These are phyloP conservation scores for Spicauda simplicius DNA, from an alignment of 2,888 invertebrate genomes.

Conservation along the genomic window DNA sequence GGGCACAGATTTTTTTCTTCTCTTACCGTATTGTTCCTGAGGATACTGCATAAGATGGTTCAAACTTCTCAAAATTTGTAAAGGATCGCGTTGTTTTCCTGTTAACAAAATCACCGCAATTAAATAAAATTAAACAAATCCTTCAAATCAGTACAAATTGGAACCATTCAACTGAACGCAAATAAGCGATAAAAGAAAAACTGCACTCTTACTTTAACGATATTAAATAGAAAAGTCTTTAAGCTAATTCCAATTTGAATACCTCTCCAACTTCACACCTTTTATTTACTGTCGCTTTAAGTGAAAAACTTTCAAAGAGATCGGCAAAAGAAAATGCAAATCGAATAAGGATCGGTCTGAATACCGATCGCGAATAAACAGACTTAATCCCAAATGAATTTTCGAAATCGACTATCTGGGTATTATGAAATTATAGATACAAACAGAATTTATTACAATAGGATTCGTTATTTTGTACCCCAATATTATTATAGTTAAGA, in stretches of 20 bases:
- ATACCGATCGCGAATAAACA: constrained; percentile 32
- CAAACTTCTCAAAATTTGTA: constrained; percentile 72
- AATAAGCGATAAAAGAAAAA: neutral
- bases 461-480: neutral
- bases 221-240: constrained; percentile 3
- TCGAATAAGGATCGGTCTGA: constrained; percentile 32
- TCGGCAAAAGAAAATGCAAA: constrained; percentile 31
- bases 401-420: neutral
- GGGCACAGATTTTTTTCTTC: neutral
- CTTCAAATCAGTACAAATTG: neutral
- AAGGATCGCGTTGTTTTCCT: constrained; percentile 75
- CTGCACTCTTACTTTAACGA: neutral
- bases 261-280: constrained; percentile 29
- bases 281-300: constrained; percentile 32
- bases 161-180: neutral
- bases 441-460: constrained; percentile 16
- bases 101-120: constrained; percentile 41
- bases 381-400: constrained; percentile 21
- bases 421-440: constrained; percentile 12
- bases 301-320: constrained; percentile 34
- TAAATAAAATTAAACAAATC: neutral
- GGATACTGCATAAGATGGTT: constrained; percentile 72
- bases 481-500: neutral
- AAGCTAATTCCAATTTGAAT: constrained; percentile 29
- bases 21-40: constrained; percentile 71